These are phyloP conservation scores for Neolamprologus brichardi DNA, from an alignment of 2,113 vertebrate genomes.

Conservation along the genomic window DNA sequence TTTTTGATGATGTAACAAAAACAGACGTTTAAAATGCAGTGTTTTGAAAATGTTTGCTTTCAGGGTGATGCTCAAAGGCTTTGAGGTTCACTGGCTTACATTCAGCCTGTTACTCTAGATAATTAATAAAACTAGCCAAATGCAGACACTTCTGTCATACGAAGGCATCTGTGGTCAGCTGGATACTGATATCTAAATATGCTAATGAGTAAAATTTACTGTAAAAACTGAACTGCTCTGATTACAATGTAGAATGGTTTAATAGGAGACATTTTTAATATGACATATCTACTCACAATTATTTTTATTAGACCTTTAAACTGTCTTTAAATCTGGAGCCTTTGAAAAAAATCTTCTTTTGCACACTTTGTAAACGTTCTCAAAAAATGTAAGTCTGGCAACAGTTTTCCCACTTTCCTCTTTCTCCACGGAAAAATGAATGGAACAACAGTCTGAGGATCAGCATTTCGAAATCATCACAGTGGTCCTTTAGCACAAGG, in stretches of 20 bases:
- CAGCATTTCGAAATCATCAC: conserved; percentile 23
- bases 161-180: background rate
- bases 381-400: background rate
- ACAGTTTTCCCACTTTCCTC: background rate
- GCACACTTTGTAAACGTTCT: background rate
- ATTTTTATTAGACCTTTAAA: background rate
- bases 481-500: conserved; percentile 5
- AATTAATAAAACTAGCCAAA: background rate
- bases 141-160: background rate
- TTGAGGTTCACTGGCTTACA: background rate
- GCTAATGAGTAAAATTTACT: background rate
- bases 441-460: background rate
- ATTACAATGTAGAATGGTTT: background rate
- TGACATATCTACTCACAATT: background rate
- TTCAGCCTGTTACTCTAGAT: background rate
- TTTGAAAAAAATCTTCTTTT: background rate
- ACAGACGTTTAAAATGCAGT: background rate
- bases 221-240: background rate
- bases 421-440: background rate
- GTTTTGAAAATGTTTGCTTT: background rate
- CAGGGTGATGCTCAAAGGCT: background rate
- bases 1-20: background rate
- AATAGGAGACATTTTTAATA: background rate
- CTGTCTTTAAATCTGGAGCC: background rate
- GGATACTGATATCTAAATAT: background rate